Conservation (phyloP, 2,113 vertebrate species). For the Colossoma macropomum region DNA sequence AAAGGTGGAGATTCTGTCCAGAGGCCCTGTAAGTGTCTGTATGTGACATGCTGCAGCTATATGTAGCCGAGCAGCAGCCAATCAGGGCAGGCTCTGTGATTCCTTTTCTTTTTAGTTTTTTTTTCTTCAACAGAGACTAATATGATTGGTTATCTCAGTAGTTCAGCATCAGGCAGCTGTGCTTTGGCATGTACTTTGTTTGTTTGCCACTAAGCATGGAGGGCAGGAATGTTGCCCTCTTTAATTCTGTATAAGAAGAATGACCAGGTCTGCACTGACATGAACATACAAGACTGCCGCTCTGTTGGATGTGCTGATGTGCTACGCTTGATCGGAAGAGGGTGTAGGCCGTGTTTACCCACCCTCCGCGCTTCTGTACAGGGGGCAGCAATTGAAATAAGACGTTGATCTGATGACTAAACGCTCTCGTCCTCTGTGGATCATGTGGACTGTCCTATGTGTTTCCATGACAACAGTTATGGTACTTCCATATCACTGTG, state of each 20-base stretch:
- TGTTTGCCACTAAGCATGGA: slow-evolving; percentile 54
- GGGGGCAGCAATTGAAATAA: slow-evolving; percentile 7
- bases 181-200: slow-evolving; percentile 57
- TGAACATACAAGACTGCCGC: slow-evolving; percentile 64
- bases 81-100: not conserved
- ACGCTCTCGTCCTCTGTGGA: slow-evolving; percentile 53
- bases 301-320: slow-evolving; percentile 42
- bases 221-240: slow-evolving; percentile 43
- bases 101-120: not conserved
- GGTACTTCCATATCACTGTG: slow-evolving; percentile 70
- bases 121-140: slow-evolving; percentile 29
- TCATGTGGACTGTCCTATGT: slow-evolving; percentile 63
- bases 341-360: slow-evolving; percentile 11
- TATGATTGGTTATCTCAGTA: slow-evolving; percentile 46
- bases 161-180: slow-evolving; percentile 50
- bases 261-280: slow-evolving; percentile 78
- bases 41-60: slow-evolving; percentile 12
- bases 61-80: slow-evolving; percentile 4
- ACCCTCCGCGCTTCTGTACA: slow-evolving; percentile 15
- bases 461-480: slow-evolving; percentile 67
- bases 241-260: slow-evolving; percentile 57
- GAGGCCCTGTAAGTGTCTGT: not conserved
- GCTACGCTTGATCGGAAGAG: slow-evolving; percentile 43
- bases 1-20: slow-evolving; percentile 7
- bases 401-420: slow-evolving; percentile 40